Conservation (phyloP, 2,888 invertebrate species). For the Drosophila koepferae region DNA sequence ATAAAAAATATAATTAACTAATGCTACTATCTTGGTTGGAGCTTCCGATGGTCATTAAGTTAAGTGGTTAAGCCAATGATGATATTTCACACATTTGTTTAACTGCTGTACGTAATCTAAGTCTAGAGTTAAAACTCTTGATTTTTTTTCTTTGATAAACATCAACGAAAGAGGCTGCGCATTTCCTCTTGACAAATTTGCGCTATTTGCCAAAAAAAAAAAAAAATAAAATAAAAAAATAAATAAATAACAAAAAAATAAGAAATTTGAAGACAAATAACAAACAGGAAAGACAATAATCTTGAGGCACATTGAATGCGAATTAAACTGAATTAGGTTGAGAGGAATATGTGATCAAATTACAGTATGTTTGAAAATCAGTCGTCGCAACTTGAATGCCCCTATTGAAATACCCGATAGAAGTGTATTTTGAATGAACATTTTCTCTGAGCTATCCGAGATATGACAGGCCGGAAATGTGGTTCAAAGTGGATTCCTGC, state of each 20-base stretch:
- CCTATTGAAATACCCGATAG: neutral
- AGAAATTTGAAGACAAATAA: conserved; percentile 11
- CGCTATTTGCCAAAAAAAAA: conserved; percentile 62
- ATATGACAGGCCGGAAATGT: conserved; percentile 34
- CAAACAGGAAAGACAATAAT: conserved; percentile 1
- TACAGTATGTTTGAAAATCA: neutral
- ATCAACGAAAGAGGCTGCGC: conserved; percentile 57
- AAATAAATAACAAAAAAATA: too few relatives aligned
- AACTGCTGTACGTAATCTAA: conserved; percentile 26
- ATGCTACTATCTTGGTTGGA: conserved; percentile 6
- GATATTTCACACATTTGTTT: conserved; percentile 48
- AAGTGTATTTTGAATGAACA: neutral
- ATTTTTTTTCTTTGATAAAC: conserved; percentile 15
- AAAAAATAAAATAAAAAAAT: neutral
- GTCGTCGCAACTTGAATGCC: neutral
- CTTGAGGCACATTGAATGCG: neutral
- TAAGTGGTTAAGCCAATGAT: conserved; percentile 43
- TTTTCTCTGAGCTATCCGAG: too few relatives aligned
- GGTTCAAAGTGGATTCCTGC: conserved; percentile 38
- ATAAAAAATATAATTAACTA: conserved; percentile 18
- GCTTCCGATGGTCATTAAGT: conserved; percentile 47
- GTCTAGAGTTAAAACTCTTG: conserved; percentile 9
- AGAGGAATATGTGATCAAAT: too few relatives aligned
- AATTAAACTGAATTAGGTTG: neutral
- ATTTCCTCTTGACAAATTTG: conserved; percentile 71